phyloP scores from a whole-genome alignment of 2,113 vertebrate species.

The Megaleporinus macrocephalus region DNA sequence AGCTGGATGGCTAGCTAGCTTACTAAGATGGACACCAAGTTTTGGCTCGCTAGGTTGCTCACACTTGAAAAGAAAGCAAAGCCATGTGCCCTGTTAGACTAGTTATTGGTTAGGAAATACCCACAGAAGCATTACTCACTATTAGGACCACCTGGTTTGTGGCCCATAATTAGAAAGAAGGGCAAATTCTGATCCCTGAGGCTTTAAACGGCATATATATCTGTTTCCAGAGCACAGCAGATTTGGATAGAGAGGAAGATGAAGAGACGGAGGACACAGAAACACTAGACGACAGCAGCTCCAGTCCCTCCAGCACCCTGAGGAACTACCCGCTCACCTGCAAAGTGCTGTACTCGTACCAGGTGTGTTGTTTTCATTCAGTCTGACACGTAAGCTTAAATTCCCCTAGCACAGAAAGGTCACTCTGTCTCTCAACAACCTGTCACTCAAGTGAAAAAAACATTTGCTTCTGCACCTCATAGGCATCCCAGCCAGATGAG shows the following conservation, averaged over 20 bases:
- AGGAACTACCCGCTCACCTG: constrained; percentile 97
- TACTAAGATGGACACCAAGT: too few species aligned
- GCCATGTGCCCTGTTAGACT: too few species aligned
- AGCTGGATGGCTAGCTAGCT: too few species aligned
- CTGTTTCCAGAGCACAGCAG: constrained; percentile 80
- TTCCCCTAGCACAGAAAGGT: not conserved
- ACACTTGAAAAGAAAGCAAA: too few species aligned
- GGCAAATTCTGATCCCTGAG: too few species aligned
- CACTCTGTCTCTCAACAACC: not conserved
- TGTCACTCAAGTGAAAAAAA: not conserved
- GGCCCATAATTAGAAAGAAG: too few species aligned
- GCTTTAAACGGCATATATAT: not conserved
- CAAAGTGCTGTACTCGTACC: constrained; percentile 97
- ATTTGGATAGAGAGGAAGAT: constrained; percentile 90
- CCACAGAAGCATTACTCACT: too few species aligned
- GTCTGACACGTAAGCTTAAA: not conserved
- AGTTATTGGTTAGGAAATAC: too few species aligned
- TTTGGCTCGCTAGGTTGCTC: too few species aligned
- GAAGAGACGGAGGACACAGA: constrained; percentile 97
- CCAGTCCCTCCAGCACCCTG: constrained; percentile 94
- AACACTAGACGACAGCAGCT: constrained; percentile 95
- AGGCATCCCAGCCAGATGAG: constrained; percentile 97
- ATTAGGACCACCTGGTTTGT: too few species aligned
- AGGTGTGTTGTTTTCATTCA: constrained; percentile 76
- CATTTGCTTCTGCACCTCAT: constrained; percentile 32